A percentile compares a stretch with the other conserved stretches of the same genome.
phyloP scores from a whole-genome alignment of 2,797 vertebrate genomes.

The Falco rusticolus region DNA sequence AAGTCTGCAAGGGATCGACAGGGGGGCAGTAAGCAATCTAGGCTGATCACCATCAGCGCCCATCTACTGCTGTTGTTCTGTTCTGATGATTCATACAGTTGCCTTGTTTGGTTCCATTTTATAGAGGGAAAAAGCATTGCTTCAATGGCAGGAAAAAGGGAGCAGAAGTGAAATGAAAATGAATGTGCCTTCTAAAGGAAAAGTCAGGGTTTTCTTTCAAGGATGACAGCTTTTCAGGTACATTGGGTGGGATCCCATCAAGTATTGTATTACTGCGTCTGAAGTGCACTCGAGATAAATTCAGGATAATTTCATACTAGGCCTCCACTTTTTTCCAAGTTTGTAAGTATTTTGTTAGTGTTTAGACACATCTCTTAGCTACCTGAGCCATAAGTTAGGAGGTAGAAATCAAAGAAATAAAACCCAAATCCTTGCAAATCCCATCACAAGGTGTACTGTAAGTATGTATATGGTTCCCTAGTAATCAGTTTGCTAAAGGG shows the following conservation, averaged over 20 bases:
- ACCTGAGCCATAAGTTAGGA: background rate
- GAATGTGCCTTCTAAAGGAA: background rate
- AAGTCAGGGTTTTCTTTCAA: conserved; percentile 7
- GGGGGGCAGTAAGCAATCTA: background rate
- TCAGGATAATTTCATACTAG: background rate
- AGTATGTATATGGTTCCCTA: background rate
- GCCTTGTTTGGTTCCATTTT: conserved; percentile 6
- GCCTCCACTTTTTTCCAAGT: background rate
- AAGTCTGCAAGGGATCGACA: background rate
- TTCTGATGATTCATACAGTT: conserved; percentile 46
- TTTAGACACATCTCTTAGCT: background rate
- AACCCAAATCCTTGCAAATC: background rate
- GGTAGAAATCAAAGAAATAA: background rate
- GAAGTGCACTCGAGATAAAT: background rate
- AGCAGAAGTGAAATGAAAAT: conserved; percentile 18
- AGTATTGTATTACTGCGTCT: background rate
- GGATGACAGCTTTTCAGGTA: background rate
- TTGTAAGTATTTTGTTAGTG: background rate
- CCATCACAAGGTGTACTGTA: background rate
- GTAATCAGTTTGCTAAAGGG: background rate
- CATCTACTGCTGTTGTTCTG: background rate
- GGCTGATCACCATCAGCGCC: background rate
- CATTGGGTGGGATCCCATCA: background rate
- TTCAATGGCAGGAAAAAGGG: background rate
- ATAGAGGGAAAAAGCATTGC: background rate